Conservation (phyloP, 2,113 vertebrate genomes). For the Cygnus atratus region DNA sequence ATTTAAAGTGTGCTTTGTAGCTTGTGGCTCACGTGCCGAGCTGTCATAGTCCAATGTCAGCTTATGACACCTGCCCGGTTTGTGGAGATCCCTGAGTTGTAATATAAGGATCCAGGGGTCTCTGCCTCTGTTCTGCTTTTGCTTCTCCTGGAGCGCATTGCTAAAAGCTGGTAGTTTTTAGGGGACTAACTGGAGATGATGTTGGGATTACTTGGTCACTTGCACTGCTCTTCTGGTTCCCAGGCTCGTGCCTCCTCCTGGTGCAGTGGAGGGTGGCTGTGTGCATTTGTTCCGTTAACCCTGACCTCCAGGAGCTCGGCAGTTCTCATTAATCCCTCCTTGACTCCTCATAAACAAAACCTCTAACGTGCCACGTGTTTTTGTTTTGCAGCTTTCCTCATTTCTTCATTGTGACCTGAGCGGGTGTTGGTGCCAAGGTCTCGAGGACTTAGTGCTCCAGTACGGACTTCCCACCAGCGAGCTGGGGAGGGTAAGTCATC, state of each 20-base stretch:
- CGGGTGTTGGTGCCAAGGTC: not conserved
- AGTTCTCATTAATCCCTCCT: not conserved
- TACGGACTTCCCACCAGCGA: conserved; percentile 1
- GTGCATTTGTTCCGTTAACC: not conserved
- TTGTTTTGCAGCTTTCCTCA: conserved; percentile 31
- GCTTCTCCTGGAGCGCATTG: not conserved
- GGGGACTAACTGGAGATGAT: not conserved
- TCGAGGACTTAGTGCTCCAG: not conserved
- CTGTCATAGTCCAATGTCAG: not conserved
- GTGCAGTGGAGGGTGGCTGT: accelerated
- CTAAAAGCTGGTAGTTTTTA: not conserved
- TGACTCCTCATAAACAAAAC: not conserved
- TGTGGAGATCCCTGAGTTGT: not conserved
- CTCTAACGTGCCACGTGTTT: not conserved
- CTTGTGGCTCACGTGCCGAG: accelerated
- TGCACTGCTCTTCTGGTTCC: not conserved
- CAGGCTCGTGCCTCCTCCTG: not conserved
- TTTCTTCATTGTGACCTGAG: not conserved
- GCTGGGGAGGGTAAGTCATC: conserved; percentile 59
- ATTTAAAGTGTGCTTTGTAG: not conserved
- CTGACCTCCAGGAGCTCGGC: not conserved
- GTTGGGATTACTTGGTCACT: not conserved
- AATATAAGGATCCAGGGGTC: not conserved
- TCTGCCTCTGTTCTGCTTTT: not conserved
- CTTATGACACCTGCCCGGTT: not conserved